Base-by-base conservation (phyloP, 2,113 vertebrate species). In the Polyodon spathula region DNA sequence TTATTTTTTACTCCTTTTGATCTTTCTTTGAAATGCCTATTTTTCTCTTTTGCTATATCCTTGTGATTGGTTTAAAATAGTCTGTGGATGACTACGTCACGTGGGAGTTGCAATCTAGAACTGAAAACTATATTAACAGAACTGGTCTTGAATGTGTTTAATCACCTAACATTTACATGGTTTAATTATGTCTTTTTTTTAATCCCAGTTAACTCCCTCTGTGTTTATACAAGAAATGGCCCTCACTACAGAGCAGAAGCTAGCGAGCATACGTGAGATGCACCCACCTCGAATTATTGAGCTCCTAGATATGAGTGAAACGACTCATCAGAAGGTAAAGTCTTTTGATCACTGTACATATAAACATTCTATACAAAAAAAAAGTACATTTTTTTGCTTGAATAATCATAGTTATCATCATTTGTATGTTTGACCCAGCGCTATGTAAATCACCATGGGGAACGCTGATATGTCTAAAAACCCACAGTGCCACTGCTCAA, bases 181-280 rank as follows among this genome's bases (percentile, higher is more conserved):
- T 6, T 6, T 39, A 6, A 17, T 57, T 11, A 60, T 6, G 37
- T 11, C 60, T 6, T 39, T 40, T 38, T 50, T 74, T 69, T 61
- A 16, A 40, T 84, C 88, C 61, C 78, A 95, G 90, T 61, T 92
- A 63, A 88, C 78, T 56, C 92, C 90, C 58, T 93, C 95, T n/a
- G 83, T 78, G 56, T 95, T 88, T 68, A 72, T 83, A 66, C 87
- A 86, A 66, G 82, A 91, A 74, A 89, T 91, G 88, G 77, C 87
- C 57, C 86, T 87, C 10, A 84, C 76, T 37, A 92, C 86, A 0
- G 76, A 88, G 71, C 84, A 95, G 71, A 84, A 72, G 53, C 62
- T 88, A 72, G 80, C 78, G 27, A 83, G 66, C 58, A 87, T 76
- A 6, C 63, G 5, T 2, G 63, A 82, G 59, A 73, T 80, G 60